A percentile compares a stretch with the other conserved stretches of the same genome.
These are phyloP conservation scores for Epirrhoe tristata DNA, from an alignment of 2,888 invertebrate species.

Conservation along the genomic window DNA sequence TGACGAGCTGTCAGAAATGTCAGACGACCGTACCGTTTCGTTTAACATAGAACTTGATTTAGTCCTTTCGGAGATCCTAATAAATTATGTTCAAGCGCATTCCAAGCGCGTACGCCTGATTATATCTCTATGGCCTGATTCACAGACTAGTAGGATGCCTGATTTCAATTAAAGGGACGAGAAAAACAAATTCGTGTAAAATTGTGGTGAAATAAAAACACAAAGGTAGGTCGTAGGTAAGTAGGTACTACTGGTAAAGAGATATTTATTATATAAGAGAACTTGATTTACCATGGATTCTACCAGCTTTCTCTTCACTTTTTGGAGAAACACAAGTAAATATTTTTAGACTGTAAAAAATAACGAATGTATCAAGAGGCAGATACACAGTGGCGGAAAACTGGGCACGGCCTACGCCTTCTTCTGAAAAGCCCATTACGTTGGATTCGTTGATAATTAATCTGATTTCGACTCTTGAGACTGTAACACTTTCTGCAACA, in stretches of 20 bases:
- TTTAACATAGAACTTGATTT: not conserved
- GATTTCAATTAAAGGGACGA: no score
- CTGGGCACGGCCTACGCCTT: conserved; percentile 59
- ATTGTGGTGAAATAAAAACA: no score
- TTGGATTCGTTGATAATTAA: conserved; percentile 70
- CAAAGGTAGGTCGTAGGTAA: no score
- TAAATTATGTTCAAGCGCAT: no score
- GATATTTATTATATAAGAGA: no score
- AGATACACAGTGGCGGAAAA: conserved; percentile 66
- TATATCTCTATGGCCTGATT: no score
- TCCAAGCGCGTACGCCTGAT: no score
- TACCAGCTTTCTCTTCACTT: not conserved
- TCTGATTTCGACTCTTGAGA: conserved; percentile 67
- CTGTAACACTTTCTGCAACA: conserved; percentile 44
- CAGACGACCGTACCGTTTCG: not conserved
- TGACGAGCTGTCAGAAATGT: conserved; percentile 18
- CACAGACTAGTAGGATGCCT: no score
- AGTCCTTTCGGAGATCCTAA: no score
- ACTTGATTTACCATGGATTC: not conserved
- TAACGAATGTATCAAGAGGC: conserved; percentile 57
- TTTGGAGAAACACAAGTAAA: conserved; percentile 55
- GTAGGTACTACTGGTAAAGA: no score
- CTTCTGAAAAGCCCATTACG: conserved; percentile 57
- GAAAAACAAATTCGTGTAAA: no score
- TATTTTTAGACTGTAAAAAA: conserved; percentile 63